Conservation (phyloP, 2,797 vertebrate genomes). For the Poeciliopsis turneri region DNA sequence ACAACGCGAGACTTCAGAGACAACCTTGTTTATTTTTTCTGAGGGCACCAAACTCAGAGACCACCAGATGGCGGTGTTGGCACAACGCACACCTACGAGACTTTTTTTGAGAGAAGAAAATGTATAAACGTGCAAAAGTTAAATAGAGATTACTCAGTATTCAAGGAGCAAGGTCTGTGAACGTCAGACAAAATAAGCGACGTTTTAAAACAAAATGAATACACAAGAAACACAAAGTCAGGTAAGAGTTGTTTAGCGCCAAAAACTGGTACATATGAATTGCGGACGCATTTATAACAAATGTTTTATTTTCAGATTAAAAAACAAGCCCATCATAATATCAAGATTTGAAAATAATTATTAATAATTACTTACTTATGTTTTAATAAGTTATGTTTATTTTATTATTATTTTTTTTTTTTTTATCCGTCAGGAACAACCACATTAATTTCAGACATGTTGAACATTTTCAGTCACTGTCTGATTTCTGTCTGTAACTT, state of each 20-base stretch:
- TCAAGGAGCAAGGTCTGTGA: neutral
- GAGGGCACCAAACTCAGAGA: rapidly evolving
- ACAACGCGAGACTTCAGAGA: constrained; percentile 71
- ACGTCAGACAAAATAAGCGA: neutral
- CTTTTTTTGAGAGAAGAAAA: neutral
- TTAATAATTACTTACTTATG: neutral
- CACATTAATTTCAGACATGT: neutral
- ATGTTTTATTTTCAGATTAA: neutral
- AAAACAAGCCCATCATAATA: neutral
- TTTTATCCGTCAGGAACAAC: neutral
- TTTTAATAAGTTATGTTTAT: neutral
- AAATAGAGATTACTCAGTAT: neutral
- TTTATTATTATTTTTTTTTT: too few relatives aligned
- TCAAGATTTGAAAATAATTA: neutral
- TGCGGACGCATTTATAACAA: neutral
- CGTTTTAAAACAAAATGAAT: neutral
- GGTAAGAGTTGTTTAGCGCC: neutral
- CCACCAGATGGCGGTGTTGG: constrained; percentile 27
- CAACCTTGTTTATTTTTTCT: neutral
- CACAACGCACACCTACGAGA: neutral
- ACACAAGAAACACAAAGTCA: neutral
- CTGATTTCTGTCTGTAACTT: neutral
- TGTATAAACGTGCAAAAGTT: neutral
- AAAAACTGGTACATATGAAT: neutral
- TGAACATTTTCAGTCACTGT: neutral